Conservation (phyloP, 35 echinoderm and acorn worm species). For the Hemicentrotus pulcherrimus region DNA sequence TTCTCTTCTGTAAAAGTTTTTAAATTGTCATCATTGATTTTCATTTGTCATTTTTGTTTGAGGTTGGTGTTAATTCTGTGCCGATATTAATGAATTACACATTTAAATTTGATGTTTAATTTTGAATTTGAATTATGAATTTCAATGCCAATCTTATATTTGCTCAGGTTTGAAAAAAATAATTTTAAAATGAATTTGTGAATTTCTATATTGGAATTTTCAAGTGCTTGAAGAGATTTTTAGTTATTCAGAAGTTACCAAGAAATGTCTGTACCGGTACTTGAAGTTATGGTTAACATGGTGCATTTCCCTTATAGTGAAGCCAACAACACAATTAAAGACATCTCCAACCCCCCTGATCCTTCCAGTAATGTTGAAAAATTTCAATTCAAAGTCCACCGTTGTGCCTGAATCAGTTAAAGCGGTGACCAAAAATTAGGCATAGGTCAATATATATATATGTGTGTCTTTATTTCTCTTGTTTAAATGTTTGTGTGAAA, state of each 20-base stretch:
- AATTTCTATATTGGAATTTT: no score
- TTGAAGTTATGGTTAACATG: neutral
- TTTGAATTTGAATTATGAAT: neutral
- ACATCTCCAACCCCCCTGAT: neutral
- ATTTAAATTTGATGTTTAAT: neutral
- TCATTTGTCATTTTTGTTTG: no score
- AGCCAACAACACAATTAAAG: neutral
- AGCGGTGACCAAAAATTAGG: constrained; percentile 44
- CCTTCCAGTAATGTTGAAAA: neutral
- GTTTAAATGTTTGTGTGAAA: constrained; percentile 37
- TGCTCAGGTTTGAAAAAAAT: neutral
- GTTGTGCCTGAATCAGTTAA: constrained; percentile 45
- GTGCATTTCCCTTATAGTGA: neutral
- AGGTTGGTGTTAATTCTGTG: neutral
- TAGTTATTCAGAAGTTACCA: neutral
- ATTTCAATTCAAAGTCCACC: constrained; percentile 15
- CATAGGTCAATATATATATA: constrained; percentile 32
- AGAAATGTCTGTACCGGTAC: neutral
- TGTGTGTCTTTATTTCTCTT: constrained; percentile 51
- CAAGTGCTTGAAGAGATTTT: no score
- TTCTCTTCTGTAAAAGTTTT: no score
- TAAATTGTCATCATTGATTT: no score
- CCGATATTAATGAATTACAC: neutral
- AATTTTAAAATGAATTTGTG: no score
- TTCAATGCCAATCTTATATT: neutral